Percentiles rank a stretch among this genome's conserved stretches.
Conservation (phyloP, 2,113 vertebrate species). For the Holacanthus passer region DNA sequence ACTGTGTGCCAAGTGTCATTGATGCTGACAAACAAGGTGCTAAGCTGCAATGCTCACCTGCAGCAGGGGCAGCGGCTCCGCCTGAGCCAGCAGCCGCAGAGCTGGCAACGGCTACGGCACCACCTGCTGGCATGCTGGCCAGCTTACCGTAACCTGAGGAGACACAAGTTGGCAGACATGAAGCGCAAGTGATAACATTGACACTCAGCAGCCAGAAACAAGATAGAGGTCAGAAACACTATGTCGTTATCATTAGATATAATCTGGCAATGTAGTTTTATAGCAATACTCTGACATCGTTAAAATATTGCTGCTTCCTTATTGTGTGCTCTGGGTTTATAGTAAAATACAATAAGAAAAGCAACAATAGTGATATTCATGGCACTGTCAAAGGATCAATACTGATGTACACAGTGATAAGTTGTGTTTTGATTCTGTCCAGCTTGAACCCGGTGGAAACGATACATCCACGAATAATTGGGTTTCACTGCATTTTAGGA, state of each 20-base stretch:
- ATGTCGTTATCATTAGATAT: background rate
- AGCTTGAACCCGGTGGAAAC: background rate
- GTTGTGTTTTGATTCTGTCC: background rate
- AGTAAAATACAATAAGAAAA: background rate
- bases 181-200: constrained; percentile 28
- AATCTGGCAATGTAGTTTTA: background rate
- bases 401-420: background rate
- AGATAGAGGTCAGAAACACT: constrained; percentile 29
- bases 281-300: background rate
- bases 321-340: background rate
- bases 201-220: constrained; percentile 32
- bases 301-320: background rate
- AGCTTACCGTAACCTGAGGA: constrained; percentile 91
- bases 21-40: constrained; percentile 49
- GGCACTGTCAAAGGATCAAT: background rate
- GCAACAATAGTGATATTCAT: too few species aligned
- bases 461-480: background rate
- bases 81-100: constrained; percentile 74
- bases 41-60: constrained; percentile 76
- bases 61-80: constrained; percentile 87
- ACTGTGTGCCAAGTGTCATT: constrained; percentile 16
- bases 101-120: constrained; percentile 88
- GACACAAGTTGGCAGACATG: constrained; percentile 45
- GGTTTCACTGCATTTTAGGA: background rate
- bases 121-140: constrained; percentile 92